Percentiles rank a stretch among this genome's conserved stretches.
Conservation (phyloP, 2,113 vertebrate genomes). For the Willisornis vidua region DNA sequence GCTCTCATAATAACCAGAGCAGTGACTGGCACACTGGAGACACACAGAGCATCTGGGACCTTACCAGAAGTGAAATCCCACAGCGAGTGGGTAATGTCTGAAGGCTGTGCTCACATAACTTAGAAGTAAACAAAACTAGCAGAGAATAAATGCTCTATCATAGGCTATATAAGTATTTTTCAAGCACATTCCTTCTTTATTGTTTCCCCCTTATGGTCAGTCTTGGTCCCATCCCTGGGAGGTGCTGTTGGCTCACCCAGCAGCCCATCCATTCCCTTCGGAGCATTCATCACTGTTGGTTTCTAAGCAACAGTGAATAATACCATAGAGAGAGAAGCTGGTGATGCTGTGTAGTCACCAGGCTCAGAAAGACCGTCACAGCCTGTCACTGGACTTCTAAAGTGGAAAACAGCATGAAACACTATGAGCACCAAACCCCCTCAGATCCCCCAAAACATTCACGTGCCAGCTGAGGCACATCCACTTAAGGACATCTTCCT, state of each 20-base stretch:
- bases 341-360: slow-evolving; percentile 6
- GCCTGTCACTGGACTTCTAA: not conserved
- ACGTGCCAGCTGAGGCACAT: not conserved
- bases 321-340: not conserved
- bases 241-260: slow-evolving; percentile 51
- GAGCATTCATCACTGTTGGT: not conserved
- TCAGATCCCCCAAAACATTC: not conserved
- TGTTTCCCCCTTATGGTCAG: not conserved
- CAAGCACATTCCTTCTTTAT: not conserved
- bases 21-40: slow-evolving; percentile 5
- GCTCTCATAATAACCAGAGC: not conserved
- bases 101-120: not conserved
- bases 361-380: slow-evolving; percentile 4
- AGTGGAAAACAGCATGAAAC: not conserved
- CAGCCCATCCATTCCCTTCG: not conserved
- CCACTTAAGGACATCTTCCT: not conserved
- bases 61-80: not conserved
- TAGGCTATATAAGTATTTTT: not conserved
- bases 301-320: slow-evolving; percentile 47
- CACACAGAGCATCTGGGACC: not conserved
- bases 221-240: slow-evolving; percentile 25
- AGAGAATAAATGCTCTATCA: not conserved
- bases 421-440: not conserved
- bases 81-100: not conserved
- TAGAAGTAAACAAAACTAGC: not conserved